These are phyloP conservation scores for Asbolus verrucosus DNA, from an alignment of 1,140 invertebrate genomes.

Conservation along the genomic window DNA sequence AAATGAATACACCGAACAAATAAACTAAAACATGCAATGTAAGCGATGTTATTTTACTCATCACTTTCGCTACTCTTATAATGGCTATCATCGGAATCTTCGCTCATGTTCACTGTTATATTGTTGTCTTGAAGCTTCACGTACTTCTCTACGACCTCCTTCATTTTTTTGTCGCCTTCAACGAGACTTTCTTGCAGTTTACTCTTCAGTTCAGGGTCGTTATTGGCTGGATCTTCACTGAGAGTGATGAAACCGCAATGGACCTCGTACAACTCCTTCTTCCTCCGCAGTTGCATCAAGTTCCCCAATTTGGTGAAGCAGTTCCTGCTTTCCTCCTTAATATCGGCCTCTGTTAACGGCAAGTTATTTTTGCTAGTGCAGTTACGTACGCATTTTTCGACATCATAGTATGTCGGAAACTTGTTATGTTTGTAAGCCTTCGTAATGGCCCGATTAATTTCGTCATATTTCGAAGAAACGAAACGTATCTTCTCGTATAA, in stretches of 20 bases:
- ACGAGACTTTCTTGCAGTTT: constrained; percentile 66
- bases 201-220: constrained; percentile 64
- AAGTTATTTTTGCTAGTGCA: constrained; percentile 66
- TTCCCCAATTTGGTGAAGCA: constrained; percentile 69
- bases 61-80: constrained; percentile 19
- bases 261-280: constrained; percentile 69
- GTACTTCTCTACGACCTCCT: constrained; percentile 68
- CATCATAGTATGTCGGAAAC: constrained; percentile 72
- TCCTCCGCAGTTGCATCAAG: constrained; percentile 67
- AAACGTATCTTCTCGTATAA: constrained; percentile 66
- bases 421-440: constrained; percentile 65
- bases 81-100: constrained; percentile 21
- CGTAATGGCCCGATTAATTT: constrained; percentile 70
- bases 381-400: constrained; percentile 66
- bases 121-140: constrained; percentile 45
- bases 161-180: constrained; percentile 65
- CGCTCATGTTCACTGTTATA: neutral
- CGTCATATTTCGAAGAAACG: constrained; percentile 64
- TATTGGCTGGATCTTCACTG: constrained; percentile 68
- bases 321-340: constrained; percentile 67
- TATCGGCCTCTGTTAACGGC: constrained; percentile 61
- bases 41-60: too few species aligned
- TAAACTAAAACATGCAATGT: too few species aligned
- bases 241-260: constrained; percentile 65
- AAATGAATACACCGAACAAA: too few species aligned